Conservation (phyloP, 2,888 invertebrate species). For the Tinea pellionella region DNA sequence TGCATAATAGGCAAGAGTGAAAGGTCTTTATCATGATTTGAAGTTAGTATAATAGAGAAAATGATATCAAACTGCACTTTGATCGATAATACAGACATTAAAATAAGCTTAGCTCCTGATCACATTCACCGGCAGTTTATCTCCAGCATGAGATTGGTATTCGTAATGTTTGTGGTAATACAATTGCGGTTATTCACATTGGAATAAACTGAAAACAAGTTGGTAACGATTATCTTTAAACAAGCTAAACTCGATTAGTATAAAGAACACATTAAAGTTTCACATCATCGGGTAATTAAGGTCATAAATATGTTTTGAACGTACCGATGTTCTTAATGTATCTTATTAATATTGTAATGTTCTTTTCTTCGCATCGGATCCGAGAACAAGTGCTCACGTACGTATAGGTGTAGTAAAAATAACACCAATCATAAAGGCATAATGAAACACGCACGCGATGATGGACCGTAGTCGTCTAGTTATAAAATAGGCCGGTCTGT, state of each 20-base stretch:
- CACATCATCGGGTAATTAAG: slow-evolving; percentile 11
- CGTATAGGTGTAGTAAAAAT: slow-evolving; percentile 3
- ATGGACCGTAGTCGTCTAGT: neutral
- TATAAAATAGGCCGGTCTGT: slow-evolving; percentile 2
- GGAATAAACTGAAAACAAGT: neutral
- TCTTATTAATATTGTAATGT: slow-evolving; percentile 1
- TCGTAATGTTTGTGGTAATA: neutral
- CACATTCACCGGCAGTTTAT: neutral
- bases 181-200: neutral
- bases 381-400: slow-evolving; percentile 5
- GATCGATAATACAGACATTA: slow-evolving; percentile 3
- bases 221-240: neutral
- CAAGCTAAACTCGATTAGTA: neutral
- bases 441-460: slow-evolving; percentile 10
- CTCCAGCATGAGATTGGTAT: neutral
- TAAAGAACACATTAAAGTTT: neutral
- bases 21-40: slow-evolving; percentile 11
- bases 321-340: slow-evolving; percentile 1
- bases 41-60: neutral
- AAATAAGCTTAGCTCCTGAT: neutral
- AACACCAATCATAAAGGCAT: slow-evolving; percentile 11
- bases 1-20: slow-evolving; percentile 13
- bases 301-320: neutral
- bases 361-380: neutral
- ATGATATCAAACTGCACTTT: slow-evolving; percentile 1